Percentiles rank a stretch among this genome's conserved stretches.
These are phyloP conservation scores for Wasmannia auropunctata DNA, from an alignment of 1,140 invertebrate species.

Conservation along the genomic window DNA sequence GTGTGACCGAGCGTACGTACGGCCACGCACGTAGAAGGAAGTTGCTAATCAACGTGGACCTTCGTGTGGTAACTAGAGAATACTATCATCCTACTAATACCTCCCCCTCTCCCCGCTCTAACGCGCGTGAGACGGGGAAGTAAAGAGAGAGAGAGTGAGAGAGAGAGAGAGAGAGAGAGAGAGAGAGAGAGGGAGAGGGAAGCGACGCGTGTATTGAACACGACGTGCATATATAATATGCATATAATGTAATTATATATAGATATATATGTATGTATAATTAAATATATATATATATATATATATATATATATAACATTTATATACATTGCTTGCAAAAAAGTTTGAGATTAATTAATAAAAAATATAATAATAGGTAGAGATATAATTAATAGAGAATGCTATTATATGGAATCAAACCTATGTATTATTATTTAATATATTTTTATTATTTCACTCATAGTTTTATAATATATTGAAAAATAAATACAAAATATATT, in stretches of 20 bases:
- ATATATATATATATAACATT: neutral
- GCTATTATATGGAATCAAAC: neutral
- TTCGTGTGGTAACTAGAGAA: slow-evolving; percentile 65
- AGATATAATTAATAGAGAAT: neutral
- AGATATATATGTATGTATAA: neutral
- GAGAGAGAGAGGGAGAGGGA: slow-evolving; percentile 5
- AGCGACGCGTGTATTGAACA: neutral
- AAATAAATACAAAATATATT: neutral
- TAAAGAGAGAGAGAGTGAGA: neutral
- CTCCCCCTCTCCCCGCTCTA: slow-evolving; percentile 19
- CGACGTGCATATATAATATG: neutral
- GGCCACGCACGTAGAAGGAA: slow-evolving; percentile 69
- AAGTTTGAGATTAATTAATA: no score
- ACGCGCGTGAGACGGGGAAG: slow-evolving; percentile 30
- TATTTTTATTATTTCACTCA: neutral
- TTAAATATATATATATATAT: no score
- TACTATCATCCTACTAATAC: slow-evolving; percentile 63
- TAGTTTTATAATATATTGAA: neutral
- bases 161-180: slow-evolving; percentile 9
- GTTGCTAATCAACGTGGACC: slow-evolving; percentile 74
- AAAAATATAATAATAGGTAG: no score
- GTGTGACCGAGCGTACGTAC: slow-evolving; percentile 53
- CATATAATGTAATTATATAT: no score
- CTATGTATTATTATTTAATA: neutral
- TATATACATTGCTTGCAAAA: no score